phyloP scores from a whole-genome alignment of 1,140 invertebrate species.

The Drosophila neocordata region DNA sequence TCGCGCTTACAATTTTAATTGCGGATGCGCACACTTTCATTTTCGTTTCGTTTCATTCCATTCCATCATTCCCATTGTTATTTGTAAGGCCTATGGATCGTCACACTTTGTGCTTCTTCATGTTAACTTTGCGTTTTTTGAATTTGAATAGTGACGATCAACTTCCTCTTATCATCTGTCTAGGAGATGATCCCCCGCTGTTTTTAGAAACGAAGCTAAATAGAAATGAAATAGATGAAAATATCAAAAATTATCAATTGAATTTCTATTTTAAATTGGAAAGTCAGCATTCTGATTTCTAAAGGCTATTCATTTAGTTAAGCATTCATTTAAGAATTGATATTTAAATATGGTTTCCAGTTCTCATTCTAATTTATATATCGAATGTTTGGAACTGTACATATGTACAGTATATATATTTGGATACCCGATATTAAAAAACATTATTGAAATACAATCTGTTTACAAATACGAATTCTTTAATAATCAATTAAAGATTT shows the following conservation, averaged over 20 bases:
- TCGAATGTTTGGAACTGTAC: too few relatives aligned
- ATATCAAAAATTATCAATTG: not conserved
- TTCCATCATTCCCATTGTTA: slow-evolving; percentile 21
- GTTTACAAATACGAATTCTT: too few relatives aligned
- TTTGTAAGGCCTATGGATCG: not conserved
- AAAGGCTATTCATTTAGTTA: too few relatives aligned
- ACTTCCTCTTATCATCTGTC: not conserved
- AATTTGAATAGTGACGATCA: not conserved
- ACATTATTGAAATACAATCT: too few relatives aligned
- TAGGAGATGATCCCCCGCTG: not conserved
- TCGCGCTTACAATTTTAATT: slow-evolving; percentile 72
- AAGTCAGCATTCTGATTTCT: not conserved
- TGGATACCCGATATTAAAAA: too few relatives aligned
- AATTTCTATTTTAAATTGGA: not conserved
- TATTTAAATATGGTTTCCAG: too few relatives aligned
- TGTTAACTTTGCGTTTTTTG: not conserved
- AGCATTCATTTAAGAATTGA: too few relatives aligned
- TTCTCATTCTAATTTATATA: too few relatives aligned
- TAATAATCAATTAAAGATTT: too few relatives aligned
- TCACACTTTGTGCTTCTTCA: not conserved
- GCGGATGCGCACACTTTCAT: slow-evolving; percentile 79
- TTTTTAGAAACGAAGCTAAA: not conserved
- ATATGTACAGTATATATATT: too few relatives aligned
- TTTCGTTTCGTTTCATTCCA: slow-evolving; percentile 52
- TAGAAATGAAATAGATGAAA: not conserved